Evolutionary conservation across 2,888 invertebrate genomes (phyloP), one percentile per base, ranked within the genome.

Genomic region (Acanthosoma haemorrhoidale): DNA sequence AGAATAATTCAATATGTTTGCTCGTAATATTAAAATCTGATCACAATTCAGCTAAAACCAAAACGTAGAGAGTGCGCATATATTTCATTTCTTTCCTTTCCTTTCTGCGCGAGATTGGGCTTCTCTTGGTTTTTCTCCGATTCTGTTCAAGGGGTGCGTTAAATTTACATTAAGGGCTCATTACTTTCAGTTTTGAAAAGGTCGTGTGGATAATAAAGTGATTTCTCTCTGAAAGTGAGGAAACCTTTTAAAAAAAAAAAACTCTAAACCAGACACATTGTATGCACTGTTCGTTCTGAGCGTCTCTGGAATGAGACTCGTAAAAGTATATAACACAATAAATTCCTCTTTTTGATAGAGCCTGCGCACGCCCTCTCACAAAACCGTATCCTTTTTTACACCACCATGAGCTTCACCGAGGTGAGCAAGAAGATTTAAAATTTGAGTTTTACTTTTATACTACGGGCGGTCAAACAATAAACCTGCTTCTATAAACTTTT

Each of bases 321-420:
- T 51, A 51, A 51, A 51, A 29, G 51, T 4, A 51, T 25, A 51
- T 51, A 51, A 51, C 51, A 51, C 51, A 51, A 51, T 51, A 51
- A 51, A 51, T 51, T 51, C 51, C 51, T 51, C 29, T 25, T 13
- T 25, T 13, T 25, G 51, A 21, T 51, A n/a, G 25, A n/a, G 11
- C 25, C 51, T 25, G 51, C 29, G 29, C 13, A 51, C 29, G 29
- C 21, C 51, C 51, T n/a, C 51, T 25, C 51, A 51, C 51, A n/a
- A 51, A 51, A 21, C n/a, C 29, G 21, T n/a, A 13, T n/a, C 4
- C n/a, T 51, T 51, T 51, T 51, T 51, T 51, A 51, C 51, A 51
- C 13, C 51, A 25, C 25, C 51, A 25, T 51, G 51, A 51, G 29
- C 29, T 51, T 51, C 25, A 25, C 18, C 51, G 51, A 51, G 51